Base-by-base conservation (phyloP, 92 coral and sea anemone species). In the Phymanthus crucifer region DNA sequence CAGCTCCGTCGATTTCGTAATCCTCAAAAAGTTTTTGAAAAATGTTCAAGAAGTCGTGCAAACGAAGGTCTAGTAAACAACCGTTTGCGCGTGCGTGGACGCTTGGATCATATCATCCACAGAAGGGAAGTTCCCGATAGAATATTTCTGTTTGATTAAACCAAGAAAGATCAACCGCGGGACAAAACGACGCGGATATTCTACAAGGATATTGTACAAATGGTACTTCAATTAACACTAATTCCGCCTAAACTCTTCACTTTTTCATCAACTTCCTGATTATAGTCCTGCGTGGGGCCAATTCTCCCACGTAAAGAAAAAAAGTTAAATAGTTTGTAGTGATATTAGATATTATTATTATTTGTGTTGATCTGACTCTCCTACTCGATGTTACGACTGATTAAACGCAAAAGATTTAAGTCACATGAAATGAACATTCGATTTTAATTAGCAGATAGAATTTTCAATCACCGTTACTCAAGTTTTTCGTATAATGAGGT, bases 231-330 rank as follows among this genome's bases (percentile, higher is more conserved):
- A 58, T 77, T 77, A 77, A 31, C 79, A 23, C 37, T 64, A 77
- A 58, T 61, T 64, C 81, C 11, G 58, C 31, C 65, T 77, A 77
- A 77, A 58, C 57, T 26, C 81, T 77, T 77, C 72, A 35, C 46
- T 38, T 43, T 43, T 58, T 24, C 72, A 77, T 26, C 31, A 71
- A 40, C 48, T 77, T 77, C 81, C 81, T 77, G 31, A 40, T 71
- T 65, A 33, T 38, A 27, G 13, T 61, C 34, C 68, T n/a, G n/a
- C 29, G 8, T 61, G 64, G 26, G 29, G 10, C 5, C 32, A 37
- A 56, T 58, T 17, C 23, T 38, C 45, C n/a, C 37, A 36, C 72
- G 27, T 77, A 77, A 35, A 27, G 68, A 61, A 29, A 61, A 61
- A 29, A 17, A 27, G 29, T 8, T 24, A 61, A 17, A 1, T 2